Conservation (phyloP, 1,140 invertebrate species). For the Drosophila mauritiana region DNA sequence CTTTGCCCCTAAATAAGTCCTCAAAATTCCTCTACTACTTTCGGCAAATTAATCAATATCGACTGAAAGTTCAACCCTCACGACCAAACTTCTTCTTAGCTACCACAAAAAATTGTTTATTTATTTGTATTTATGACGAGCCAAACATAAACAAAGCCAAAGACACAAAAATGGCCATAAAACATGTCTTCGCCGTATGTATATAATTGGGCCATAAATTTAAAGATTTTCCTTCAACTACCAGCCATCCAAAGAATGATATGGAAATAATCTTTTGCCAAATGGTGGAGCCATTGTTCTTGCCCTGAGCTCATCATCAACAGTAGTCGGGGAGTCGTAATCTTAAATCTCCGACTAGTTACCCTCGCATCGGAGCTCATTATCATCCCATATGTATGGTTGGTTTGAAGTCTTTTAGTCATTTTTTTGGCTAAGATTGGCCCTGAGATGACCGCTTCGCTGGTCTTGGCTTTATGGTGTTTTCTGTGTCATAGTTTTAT, state of each 20-base stretch:
- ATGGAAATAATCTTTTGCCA: constrained; percentile 56
- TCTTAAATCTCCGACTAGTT: constrained; percentile 44
- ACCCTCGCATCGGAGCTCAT: constrained; percentile 37
- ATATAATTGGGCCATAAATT: constrained; percentile 75
- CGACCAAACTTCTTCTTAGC: constrained; percentile 13
- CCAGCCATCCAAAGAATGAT: constrained; percentile 44
- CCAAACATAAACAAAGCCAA: constrained; percentile 52
- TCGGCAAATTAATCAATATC: constrained; percentile 59
- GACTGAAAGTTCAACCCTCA: constrained; percentile 10
- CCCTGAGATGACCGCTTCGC: constrained; percentile 53
- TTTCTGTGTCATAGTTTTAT: constrained; percentile 50
- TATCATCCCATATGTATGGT: constrained; percentile 1
- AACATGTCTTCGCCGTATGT: constrained; percentile 71
- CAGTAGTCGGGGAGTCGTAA: constrained; percentile 30
- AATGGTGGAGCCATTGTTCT: constrained; percentile 39
- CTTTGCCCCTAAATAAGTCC: background rate
- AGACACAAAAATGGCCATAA: constrained; percentile 51
- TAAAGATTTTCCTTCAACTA: constrained; percentile 44
- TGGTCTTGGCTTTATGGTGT: constrained; percentile 31
- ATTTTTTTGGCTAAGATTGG: constrained; percentile 17
- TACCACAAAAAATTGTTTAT: constrained; percentile 21
- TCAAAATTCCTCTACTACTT: background rate
- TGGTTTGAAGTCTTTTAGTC: constrained; percentile 25
- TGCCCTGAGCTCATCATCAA: constrained; percentile 53
- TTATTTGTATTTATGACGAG: constrained; percentile 41